Base-by-base conservation (phyloP, 1,140 invertebrate genomes). In the Nebria ingens region DNA sequence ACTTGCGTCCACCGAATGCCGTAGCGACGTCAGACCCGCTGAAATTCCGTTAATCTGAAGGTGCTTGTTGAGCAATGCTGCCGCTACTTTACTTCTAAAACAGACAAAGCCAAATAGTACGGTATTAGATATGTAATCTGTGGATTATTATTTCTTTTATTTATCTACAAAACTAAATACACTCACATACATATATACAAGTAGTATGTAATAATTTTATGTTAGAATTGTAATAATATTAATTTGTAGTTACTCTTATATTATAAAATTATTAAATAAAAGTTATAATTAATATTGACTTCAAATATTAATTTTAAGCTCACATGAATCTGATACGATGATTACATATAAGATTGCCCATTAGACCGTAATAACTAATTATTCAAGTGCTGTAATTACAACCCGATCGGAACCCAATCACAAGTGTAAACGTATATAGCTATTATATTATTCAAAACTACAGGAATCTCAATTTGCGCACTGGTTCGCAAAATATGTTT, bases 31-130 rank as follows among this genome's bases (percentile, higher is more conserved):
- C 54, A 81, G 62, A n/a, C 84, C 84, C 52, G 86, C 81, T 21
- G 84, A 82, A 59, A 90, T 89, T 21, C 87, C 87, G 71, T 89
- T 91, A 70, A 91, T 90, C 68, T 90, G 88, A 22, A 91, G 77
- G 68, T 91, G 88, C 70, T 90, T 90, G 75, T 90, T 89, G 58
- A 91, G 74, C 4, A 91, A 77, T 13, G 88, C 79, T 1, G 87
- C 86, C 19, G 87, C 87, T 49, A 89, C 87, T 79, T 90, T 90
- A 65, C 86, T 89, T 76, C 87, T 89, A 72, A 4, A 73, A 74
- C 51, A 51, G 62, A 61, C 60, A 62, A 55, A 61, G 53, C 11
- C 53, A 40, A 22, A 49, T n/a, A n/a, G n/a, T n/a, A n/a, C n/a
- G n/a, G n/a, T n/a, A n/a, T n/a, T n/a, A n/a, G n/a, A n/a, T n/a